Evolutionary conservation across 1,140 invertebrate genomes (phyloP), one percentile per base, ranked within the genome.

Genomic region (Lepidurus arcticus): DNA sequence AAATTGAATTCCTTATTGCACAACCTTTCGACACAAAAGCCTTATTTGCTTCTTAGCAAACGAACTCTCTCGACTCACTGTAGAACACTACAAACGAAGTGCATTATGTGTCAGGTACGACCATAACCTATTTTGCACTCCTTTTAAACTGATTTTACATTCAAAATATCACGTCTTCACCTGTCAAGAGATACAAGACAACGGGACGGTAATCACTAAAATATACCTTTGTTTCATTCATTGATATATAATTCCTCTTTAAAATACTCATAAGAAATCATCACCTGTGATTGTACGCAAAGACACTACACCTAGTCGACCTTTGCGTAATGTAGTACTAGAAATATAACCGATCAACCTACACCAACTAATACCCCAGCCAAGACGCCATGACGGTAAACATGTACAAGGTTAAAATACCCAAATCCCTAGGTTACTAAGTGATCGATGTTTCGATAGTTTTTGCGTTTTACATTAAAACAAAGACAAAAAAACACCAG

Each of bases 321-420:
- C 45, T 11, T 47, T 47, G 16, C 45, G 10, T 16, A 47, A 47
- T 0, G 45, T 47, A 47, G 5, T 16, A 10, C 5, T 9, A 47
- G 21, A 65, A 65, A 9, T 65, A 21, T 47, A 65, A 65, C 53
- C 53, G 53, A n/a, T 65, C 21, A 47, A 65, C 53, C 53, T 65
- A 65, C 13, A 65, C 53, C 53, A 21, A 1, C 6, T 5, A 5
- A 34, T 34, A 34, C 34, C 34, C 34, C 34, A 34, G 34, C 34
- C 3, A 34, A 34, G 34, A 34, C 34, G 34, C 34, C 34, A 34
- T 3, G 34, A 34, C 34, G 34, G 34, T 34, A 34, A 34, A 34
- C 34, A 34, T 34, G 3, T 34, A 34, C 34, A 34, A 34, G 4
- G 34, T 34, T 34, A 34, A 34, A 34, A 34, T 4, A 34, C 34